Percentiles rank a stretch among this genome's conserved stretches.
phyloP scores from a whole-genome alignment of 2,797 vertebrate species.

The Spatula clypeata region DNA sequence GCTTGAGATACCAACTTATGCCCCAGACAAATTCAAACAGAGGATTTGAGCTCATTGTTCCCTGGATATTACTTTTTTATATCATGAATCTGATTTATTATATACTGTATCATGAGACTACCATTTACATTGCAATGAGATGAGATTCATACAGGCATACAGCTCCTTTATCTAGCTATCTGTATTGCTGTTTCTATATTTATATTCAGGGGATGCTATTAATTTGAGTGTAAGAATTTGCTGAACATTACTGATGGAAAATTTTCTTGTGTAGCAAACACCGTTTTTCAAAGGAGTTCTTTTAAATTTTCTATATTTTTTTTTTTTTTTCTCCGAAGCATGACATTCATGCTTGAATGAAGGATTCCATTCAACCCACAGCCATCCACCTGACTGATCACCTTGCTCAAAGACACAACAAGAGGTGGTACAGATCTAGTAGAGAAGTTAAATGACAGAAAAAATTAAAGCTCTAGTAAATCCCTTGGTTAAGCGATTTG shows the following conservation, averaged over 20 bases:
- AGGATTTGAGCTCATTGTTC: neutral
- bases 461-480: slow-evolving; percentile 48
- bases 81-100: neutral
- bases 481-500: slow-evolving; percentile 6
- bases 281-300: neutral
- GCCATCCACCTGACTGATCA: neutral
- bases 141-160: neutral
- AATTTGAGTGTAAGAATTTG: accelerated
- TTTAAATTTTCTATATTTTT: neutral
- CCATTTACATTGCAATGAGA: neutral
- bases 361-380: slow-evolving; percentile 1
- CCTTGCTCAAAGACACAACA: slow-evolving; percentile 17
- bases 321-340: neutral
- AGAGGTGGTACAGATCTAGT: neutral
- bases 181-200: neutral
- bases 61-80: neutral
- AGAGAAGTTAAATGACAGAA: slow-evolving; percentile 35
- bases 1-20: neutral
- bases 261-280: neutral
- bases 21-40: accelerated
- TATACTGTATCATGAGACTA: neutral
- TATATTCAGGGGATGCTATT: neutral
- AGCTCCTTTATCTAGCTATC: neutral
- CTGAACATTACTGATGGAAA: neutral
- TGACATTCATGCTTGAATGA: slow-evolving; percentile 31